Evolutionary conservation across 2,797 vertebrate genomes (phyloP), one percentile per base, ranked within the genome.

Genomic region (Tachyglossus aculeatus): DNA sequence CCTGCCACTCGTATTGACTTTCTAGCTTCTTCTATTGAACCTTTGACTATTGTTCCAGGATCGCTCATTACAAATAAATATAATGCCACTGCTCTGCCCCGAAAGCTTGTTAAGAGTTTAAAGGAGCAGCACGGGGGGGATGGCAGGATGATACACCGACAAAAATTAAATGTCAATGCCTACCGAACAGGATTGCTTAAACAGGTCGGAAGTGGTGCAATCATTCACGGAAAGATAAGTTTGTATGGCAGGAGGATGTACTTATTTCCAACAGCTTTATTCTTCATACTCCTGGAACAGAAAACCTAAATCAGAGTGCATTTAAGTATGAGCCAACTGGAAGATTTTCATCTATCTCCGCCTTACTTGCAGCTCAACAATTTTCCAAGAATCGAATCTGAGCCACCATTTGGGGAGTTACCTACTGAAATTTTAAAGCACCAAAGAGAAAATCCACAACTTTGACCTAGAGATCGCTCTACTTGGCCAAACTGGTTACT

Each of bases 201-300:
- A 57, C 2, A 55, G 34, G 54, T 55, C 10, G 68, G 16, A 69
- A 32, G 52, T 51, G 65, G 51, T 15, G n/a, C 24, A 74, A 22
- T 36, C 2, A 64, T 83, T 81, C 25, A 24, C 5, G 55, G 32
- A n/a, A n/a, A n/a, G n/a, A n/a, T n/a, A n/a, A 78, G 71, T 32
- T 24, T 33, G 31, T 3, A 38, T 71, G 39, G 47, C 43, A 59
- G 44, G 53, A 77, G 53, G 7, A 18, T 33, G 33, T 58, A 7
- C 37, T 55, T 1, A 19, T 50, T 31, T 2, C 9, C 41, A 64
- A 19, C 7, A 40, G 27, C 50, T 69, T 63, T n/a, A n/a, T n/a
- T n/a, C n/a, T n/a, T n/a, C n/a, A n/a, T n/a, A n/a, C n/a, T n/a
- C n/a, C 31, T 24, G 53, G 36, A 50, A 29, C 25, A 43, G 41